These are phyloP conservation scores for Tenthredo amoena DNA, from an alignment of 2,888 invertebrate genomes.

Conservation along the genomic window DNA sequence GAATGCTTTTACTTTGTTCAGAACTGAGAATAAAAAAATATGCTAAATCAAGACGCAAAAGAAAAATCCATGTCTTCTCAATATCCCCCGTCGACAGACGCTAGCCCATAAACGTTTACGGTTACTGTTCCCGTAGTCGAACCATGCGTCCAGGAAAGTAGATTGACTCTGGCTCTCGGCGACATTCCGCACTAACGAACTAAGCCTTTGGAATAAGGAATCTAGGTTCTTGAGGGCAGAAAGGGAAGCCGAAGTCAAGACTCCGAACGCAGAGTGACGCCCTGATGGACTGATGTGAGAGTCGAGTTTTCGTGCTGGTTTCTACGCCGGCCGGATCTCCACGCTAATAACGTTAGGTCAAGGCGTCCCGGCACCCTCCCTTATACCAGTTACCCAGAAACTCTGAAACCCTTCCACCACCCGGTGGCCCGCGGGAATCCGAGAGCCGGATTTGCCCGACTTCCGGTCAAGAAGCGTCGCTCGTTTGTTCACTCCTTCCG, in stretches of 20 bases:
- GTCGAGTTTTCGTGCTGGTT: constrained; percentile 24
- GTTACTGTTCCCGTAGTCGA: constrained; percentile 38
- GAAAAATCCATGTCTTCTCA: constrained; percentile 21
- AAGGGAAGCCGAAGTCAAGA: neutral
- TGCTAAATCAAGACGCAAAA: neutral
- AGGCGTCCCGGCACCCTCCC: constrained; percentile 2
- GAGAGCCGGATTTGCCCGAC: constrained; percentile 24
- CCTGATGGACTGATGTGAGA: constrained; percentile 9
- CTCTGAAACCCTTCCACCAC: neutral
- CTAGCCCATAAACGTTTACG: constrained; percentile 43
- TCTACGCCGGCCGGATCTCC: neutral
- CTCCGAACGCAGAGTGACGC: neutral
- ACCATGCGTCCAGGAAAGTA: constrained; percentile 37
- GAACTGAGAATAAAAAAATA: neutral
- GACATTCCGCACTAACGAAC: constrained; percentile 43
- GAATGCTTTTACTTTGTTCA: neutral
- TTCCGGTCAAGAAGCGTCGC: constrained; percentile 29
- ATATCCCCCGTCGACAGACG: neutral
- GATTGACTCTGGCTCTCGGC: constrained; percentile 49
- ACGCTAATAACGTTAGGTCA: constrained; percentile 37
- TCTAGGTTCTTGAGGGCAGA: neutral
- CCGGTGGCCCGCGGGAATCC: constrained; percentile 16
- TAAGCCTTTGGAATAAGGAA: constrained; percentile 46
- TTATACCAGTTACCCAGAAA: neutral
- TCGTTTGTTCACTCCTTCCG: constrained; percentile 24